Evolutionary conservation across 2,113 vertebrate genomes (phyloP).

Genomic region (Platichthys stellatus): DNA sequence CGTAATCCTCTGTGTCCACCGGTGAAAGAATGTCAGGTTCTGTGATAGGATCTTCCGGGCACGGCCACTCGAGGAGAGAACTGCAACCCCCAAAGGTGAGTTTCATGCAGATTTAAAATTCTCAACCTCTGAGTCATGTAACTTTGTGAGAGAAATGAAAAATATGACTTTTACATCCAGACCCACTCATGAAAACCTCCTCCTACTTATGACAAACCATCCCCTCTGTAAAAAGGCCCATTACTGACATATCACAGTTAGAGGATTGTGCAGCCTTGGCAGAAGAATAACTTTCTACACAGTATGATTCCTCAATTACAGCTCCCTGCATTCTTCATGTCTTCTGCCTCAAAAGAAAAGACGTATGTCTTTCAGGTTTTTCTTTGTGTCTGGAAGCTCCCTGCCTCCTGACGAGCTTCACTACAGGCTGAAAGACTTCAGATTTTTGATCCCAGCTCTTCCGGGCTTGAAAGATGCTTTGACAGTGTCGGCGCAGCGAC

Average conservation of each 20-base stretch:
- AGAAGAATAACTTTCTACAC: not conserved
- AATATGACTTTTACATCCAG: not conserved
- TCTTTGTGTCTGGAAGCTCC: not conserved
- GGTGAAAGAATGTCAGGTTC: not conserved
- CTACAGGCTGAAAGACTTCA: not conserved
- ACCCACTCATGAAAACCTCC: not conserved
- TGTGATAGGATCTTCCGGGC: not conserved
- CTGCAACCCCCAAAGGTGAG: too few species aligned
- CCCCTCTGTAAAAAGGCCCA: slow-evolving; percentile 3
- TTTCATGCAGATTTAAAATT: too few species aligned
- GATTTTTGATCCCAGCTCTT: slow-evolving; percentile 3
- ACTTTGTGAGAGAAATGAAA: not conserved
- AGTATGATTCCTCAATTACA: not conserved
- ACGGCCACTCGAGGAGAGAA: not conserved
- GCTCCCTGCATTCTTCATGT: not conserved
- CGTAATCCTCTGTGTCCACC: not conserved
- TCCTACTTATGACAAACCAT: slow-evolving; percentile 4
- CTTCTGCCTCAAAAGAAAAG: not conserved
- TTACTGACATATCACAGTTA: not conserved
- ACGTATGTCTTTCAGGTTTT: not conserved
- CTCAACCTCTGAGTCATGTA: too few species aligned
- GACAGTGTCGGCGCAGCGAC: slow-evolving; percentile 8
- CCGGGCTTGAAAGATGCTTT: slow-evolving; percentile 6
- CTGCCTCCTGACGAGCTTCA: not conserved
- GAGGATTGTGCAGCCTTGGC: not conserved